These are phyloP conservation scores for Ferrisia virgata DNA, from an alignment of 2,888 invertebrate genomes.

Conservation along the genomic window DNA sequence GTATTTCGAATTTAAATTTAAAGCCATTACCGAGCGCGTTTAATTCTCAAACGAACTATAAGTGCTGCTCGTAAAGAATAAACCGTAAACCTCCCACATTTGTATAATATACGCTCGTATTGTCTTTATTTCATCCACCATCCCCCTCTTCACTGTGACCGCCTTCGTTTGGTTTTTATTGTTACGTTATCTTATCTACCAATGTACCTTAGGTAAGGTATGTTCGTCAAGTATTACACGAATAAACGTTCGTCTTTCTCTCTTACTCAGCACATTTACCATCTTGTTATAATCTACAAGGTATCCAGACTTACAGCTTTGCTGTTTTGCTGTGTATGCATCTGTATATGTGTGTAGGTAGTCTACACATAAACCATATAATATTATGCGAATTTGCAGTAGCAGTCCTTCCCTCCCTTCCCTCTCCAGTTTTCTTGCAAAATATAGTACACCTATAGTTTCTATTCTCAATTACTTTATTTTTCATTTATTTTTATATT, in stretches of 20 bases:
- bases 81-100: neutral
- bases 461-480: neutral
- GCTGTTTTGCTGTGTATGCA: no score
- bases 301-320: no score
- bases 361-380: neutral
- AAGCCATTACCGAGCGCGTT: neutral
- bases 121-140: neutral
- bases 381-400: neutral
- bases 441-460: neutral
- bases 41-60: neutral
- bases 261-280: no score
- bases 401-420: neutral
- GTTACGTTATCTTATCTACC: neutral
- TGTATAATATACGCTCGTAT: no score
- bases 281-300: no score
- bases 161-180: neutral
- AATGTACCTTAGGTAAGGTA: no score
- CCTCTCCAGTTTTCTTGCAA: neutral
- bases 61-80: neutral
- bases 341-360: no score
- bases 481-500: constrained; percentile 1
- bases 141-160: neutral
- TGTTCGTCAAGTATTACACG: no score
- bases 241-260: no score
- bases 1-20: neutral